Percentiles rank a stretch among this genome's conserved stretches.
Evolutionary conservation across 2,888 invertebrate genomes (phyloP).

Genomic region (Perdita meconis): DNA sequence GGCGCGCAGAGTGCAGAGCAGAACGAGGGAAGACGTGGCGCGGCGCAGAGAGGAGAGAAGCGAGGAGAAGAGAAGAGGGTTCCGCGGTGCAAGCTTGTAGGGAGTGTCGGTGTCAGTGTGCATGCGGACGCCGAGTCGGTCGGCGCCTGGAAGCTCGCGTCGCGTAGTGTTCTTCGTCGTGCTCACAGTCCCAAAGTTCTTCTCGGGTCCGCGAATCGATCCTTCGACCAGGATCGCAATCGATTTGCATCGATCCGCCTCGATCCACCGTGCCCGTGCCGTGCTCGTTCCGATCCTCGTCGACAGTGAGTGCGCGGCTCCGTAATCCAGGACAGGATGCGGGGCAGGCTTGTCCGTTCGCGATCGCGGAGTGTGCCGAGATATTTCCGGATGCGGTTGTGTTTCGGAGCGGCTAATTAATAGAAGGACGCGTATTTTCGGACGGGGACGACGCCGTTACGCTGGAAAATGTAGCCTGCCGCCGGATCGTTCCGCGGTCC

Average conservation of each 20-base stretch:
- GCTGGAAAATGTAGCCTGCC: constrained; percentile 6
- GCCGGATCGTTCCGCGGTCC: constrained; percentile 1
- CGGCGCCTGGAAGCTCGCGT: constrained; percentile 41
- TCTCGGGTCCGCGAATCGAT: constrained; percentile 36
- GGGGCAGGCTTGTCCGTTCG: not conserved
- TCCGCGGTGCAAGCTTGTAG: constrained; percentile 70
- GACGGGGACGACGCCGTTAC: constrained; percentile 4
- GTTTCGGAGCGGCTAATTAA: constrained; percentile 34
- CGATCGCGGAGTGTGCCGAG: constrained; percentile 25
- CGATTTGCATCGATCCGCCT: not conserved
- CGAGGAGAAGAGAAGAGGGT: constrained; percentile 37
- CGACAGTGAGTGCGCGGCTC: constrained; percentile 6
- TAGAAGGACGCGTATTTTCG: constrained; percentile 18
- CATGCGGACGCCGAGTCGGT: constrained; percentile 76
- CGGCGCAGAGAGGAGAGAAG: constrained; percentile 36
- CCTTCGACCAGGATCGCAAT: not conserved
- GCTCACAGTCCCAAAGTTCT: not conserved
- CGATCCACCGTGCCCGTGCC: no score
- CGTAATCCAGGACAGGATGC: not conserved
- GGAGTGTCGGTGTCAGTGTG: constrained; percentile 76
- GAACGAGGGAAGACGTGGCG: constrained; percentile 47
- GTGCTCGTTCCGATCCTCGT: not conserved
- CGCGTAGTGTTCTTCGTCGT: not conserved
- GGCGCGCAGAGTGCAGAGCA: constrained; percentile 16
- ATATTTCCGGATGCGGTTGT: constrained; percentile 16